Conservation (phyloP, 2,113 vertebrate genomes). For the Nasalis larvatus region DNA sequence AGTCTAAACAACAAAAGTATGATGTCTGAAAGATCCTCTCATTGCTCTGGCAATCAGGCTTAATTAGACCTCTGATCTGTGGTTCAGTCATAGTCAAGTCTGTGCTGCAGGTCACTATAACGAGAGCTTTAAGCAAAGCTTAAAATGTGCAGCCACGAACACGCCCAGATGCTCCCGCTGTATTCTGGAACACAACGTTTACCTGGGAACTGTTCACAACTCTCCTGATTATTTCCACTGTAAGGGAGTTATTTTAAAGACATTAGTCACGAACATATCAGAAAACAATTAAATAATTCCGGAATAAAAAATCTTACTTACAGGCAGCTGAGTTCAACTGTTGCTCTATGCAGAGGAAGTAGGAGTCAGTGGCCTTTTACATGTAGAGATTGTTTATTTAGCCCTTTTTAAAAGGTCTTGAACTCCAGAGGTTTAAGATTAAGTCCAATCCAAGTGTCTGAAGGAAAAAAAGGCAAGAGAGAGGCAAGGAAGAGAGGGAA, state of each 20-base stretch:
- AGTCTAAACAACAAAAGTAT: constrained; percentile 61
- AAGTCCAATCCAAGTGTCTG: constrained; percentile 82
- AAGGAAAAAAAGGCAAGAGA: constrained; percentile 80
- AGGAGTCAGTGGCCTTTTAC: constrained; percentile 73
- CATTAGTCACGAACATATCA: constrained; percentile 24
- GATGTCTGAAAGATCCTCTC: constrained; percentile 28
- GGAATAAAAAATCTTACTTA: constrained; percentile 82
- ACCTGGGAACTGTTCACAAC: neutral
- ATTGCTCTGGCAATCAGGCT: neutral
- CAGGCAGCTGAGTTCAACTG: constrained; percentile 75
- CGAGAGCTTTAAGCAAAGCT: constrained; percentile 41
- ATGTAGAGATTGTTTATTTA: constrained; percentile 78
- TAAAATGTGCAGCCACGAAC: neutral
- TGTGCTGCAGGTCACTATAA: neutral
- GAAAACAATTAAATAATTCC: constrained; percentile 53
- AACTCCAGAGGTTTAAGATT: constrained; percentile 80
- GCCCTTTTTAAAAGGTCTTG: constrained; percentile 81
- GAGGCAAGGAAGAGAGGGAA: constrained; percentile 77
- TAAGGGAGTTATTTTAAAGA: constrained; percentile 60
- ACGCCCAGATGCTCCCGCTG: neutral
- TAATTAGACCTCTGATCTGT: neutral
- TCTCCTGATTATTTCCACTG: constrained; percentile 29
- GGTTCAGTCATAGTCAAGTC: neutral
- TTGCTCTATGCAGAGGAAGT: constrained; percentile 71
- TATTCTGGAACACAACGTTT: neutral